Conservation (phyloP, 1,140 invertebrate species). For the Lepidurus couesii region DNA sequence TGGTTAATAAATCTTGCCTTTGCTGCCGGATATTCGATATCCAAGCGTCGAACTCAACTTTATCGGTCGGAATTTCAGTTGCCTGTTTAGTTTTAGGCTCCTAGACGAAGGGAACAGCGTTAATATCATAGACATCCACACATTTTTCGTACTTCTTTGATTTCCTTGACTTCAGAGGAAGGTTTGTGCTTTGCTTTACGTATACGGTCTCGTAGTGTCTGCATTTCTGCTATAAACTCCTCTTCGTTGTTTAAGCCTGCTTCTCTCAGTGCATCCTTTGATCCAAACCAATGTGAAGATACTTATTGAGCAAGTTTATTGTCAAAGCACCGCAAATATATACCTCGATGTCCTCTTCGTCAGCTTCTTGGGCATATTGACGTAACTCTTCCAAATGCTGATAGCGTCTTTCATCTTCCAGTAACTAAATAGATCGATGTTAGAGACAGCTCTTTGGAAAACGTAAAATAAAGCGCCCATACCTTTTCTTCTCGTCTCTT, state of each 20-base stretch:
- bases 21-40: conserved; percentile 57
- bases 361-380: conserved; percentile 69
- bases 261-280: conserved; percentile 53
- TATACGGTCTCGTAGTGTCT: conserved; percentile 64
- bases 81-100: conserved; percentile 47
- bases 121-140: background rate
- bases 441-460: background rate
- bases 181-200: conserved; percentile 75
- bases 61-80: conserved; percentile 54
- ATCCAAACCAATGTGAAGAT: conserved; percentile 33
- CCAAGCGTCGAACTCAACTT: conserved; percentile 62
- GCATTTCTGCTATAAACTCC: conserved; percentile 67
- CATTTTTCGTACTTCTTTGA: conserved; percentile 51
- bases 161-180: conserved; percentile 58
- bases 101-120: conserved; percentile 40
- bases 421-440: conserved; percentile 49
- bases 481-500: conserved; percentile 73
- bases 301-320: background rate
- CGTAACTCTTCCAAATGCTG: conserved; percentile 69
- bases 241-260: conserved; percentile 53
- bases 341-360: conserved; percentile 66
- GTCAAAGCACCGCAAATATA: conserved; percentile 31
- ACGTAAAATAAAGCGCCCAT: background rate
- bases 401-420: conserved; percentile 80
- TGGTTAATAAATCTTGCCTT: conserved; percentile 56